phyloP scores from a whole-genome alignment of 2,888 invertebrate species.

The Diarsia rubi region DNA sequence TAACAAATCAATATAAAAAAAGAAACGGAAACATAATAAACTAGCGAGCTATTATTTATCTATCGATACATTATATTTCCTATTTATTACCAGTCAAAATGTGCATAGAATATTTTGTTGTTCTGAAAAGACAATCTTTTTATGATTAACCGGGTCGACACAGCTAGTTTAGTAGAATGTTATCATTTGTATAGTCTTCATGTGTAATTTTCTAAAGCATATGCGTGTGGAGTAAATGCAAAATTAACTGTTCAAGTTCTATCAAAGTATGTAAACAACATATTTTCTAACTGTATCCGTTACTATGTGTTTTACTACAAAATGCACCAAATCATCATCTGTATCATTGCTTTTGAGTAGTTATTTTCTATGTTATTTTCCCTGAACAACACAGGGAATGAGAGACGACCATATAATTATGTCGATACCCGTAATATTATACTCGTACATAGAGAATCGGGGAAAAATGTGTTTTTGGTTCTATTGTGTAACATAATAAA shows the following conservation, averaged over 20 bases:
- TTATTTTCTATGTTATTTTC: neutral
- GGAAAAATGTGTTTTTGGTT: neutral
- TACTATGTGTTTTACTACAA: neutral
- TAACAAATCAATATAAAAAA: slow-evolving; percentile 7
- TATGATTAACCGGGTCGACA: neutral
- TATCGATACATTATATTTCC: neutral
- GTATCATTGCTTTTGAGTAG: neutral
- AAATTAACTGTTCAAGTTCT: slow-evolving; percentile 13
- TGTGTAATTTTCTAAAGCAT: slow-evolving; percentile 24
- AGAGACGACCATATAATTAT: neutral
- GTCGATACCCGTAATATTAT: neutral
- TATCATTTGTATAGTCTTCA: slow-evolving; percentile 1
- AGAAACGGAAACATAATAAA: neutral
- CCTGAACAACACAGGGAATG: neutral
- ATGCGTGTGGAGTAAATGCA: slow-evolving; percentile 11
- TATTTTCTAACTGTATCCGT: slow-evolving; percentile 2
- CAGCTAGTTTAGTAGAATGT: slow-evolving; percentile 12
- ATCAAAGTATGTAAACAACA: slow-evolving; percentile 12
- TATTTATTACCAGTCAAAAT: neutral
- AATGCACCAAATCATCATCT: neutral
- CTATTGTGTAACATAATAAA: neutral
- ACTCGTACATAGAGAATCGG: neutral
- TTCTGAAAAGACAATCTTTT: slow-evolving; percentile 6
- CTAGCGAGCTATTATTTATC: neutral
- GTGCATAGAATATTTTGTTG: neutral